Evolutionary conservation across 2,113 vertebrate species (phyloP), one percentile per base, ranked within the genome.

Genomic region (Sylvicapra grimmia): DNA sequence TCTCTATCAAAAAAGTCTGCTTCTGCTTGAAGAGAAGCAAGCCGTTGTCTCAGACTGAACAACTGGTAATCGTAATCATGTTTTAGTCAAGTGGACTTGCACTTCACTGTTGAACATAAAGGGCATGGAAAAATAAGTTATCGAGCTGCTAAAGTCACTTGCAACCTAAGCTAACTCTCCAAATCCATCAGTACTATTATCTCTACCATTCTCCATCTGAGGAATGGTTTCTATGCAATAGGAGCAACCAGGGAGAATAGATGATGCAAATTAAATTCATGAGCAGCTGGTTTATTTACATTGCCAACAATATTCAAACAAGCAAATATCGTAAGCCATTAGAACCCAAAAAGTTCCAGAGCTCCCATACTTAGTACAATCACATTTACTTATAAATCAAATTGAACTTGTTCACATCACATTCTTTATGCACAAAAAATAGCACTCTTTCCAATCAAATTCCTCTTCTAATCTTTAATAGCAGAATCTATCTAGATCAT

Each of bases 291-390:
- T 77, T 84, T 75, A 84, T 63, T 44, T 47, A 84, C 3, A 59
- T 18, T 29, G 11, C 4, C 27, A 53, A 83, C 19, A 88, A 82
- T 51, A 68, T 25, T 40, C 40, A 68, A 10, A 72, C 68, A 36
- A 72, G 13, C 18, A n/a, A 19, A 27, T n/a, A 89, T 4, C 0
- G 0, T 6, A 83, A 4, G 19, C 27, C 10, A n/a, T 16, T 75
- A 36, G 27, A 8, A 29, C 15, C 13, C 15, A 89, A 59, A 27
- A 93, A 61, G 40, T 27, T n/a, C 56, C n/a, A n/a, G 53, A 89
- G 65, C 13, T 59, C 83, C 53, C 44, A 18, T 11, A 16, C 16
- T 53, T 4, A 61, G 0, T 10, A 36, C 2, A 75, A 31, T 44
- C 36, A 51, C 61, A n/a, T 61, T 54, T 61, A 63, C 4, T 36